Evolutionary conservation across 2,797 vertebrate genomes (phyloP).

Genomic region (Morus bassanus): DNA sequence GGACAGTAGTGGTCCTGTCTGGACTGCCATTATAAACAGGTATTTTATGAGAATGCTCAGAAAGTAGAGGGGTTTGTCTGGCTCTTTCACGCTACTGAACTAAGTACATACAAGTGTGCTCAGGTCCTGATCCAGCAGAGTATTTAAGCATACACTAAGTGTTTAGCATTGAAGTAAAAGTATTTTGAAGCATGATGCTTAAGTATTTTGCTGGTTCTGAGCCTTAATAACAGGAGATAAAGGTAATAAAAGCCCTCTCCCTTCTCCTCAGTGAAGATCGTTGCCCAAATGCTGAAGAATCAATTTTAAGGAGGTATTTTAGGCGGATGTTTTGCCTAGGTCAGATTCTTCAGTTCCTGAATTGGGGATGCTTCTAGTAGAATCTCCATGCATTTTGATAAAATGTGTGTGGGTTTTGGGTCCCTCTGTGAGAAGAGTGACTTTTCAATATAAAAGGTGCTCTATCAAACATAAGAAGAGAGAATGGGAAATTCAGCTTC

Average conservation of each 20-base stretch:
- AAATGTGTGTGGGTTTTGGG: background rate
- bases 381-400: background rate
- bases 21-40: background rate
- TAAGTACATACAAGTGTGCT: background rate
- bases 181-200: background rate
- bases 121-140: background rate
- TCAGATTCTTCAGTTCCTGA: background rate
- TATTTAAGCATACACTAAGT: background rate
- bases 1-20: background rate
- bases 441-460: background rate
- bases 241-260: background rate
- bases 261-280: background rate
- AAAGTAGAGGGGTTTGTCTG: background rate
- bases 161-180: background rate
- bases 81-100: background rate
- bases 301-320: background rate
- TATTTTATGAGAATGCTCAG: background rate
- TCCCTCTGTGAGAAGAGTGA: background rate
- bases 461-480: background rate
- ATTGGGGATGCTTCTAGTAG: background rate
- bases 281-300: background rate
- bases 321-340: background rate
- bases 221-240: background rate
- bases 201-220: background rate
- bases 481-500: constrained; percentile 1